Percentiles rank a stretch among this genome's conserved stretches.
phyloP scores from a whole-genome alignment of 1,140 invertebrate species.

The Amyelois transitella region DNA sequence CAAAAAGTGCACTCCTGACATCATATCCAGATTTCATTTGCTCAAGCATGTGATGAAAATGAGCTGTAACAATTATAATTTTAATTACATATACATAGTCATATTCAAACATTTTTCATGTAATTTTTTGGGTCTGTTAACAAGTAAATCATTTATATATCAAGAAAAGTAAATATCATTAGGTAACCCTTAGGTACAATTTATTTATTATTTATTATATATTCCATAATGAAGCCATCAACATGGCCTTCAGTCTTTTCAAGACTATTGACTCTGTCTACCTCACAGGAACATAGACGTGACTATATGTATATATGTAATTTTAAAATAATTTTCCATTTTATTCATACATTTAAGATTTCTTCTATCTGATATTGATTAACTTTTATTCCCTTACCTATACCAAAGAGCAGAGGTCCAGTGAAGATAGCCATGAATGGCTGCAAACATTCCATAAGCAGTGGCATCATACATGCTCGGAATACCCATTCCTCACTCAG shows the following conservation, averaged over 20 bases:
- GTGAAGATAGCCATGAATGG: slow-evolving; percentile 85
- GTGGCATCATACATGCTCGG: slow-evolving; percentile 94
- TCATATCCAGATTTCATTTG: slow-evolving; percentile 81
- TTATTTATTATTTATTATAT: no score
- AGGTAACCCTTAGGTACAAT: no score
- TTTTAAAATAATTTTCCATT: neutral
- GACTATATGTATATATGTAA: no score
- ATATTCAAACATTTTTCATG: neutral
- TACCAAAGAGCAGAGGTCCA: slow-evolving; percentile 94
- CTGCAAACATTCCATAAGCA: slow-evolving; percentile 89
- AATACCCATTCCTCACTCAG: slow-evolving; percentile 96
- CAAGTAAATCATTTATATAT: no score
- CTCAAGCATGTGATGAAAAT: slow-evolving; percentile 94
- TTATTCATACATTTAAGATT: neutral
- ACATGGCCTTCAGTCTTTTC: no score
- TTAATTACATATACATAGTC: slow-evolving; percentile 2
- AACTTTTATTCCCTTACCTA: slow-evolving; percentile 75
- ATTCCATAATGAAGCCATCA: no score
- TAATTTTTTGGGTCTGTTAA: neutral
- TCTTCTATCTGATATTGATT: neutral
- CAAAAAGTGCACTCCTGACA: slow-evolving; percentile 79
- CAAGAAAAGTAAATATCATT: no score
- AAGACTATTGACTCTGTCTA: no score
- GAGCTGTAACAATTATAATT: slow-evolving; percentile 77
- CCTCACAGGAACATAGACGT: no score